Conservation (phyloP, 2,888 invertebrate species). For the Drosophila ochracea region DNA sequence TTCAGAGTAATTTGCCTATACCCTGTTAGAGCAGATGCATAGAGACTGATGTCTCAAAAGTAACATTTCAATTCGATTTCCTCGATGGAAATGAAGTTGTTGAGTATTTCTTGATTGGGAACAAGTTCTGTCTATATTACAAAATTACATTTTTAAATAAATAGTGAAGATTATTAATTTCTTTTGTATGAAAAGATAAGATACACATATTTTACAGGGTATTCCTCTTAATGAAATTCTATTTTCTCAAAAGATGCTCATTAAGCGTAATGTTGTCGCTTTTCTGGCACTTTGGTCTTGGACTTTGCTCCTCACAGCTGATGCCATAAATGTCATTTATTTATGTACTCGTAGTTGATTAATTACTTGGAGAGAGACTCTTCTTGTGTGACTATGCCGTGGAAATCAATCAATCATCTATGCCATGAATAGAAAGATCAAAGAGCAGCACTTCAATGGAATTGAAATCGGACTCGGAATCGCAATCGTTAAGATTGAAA, state of each 20-base stretch:
- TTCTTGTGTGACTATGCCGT: constrained; percentile 14
- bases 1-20: constrained; percentile 33
- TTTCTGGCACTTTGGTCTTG: constrained; percentile 9
- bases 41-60: not conserved
- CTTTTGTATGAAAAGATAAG: not conserved
- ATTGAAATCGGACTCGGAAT: constrained; percentile 33
- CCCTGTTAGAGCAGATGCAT: not conserved
- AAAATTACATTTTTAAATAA: not conserved
- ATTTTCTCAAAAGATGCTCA: not conserved
- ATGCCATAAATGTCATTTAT: constrained; percentile 69
- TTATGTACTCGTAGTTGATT: constrained; percentile 61
- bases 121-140: not conserved
- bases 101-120: not conserved
- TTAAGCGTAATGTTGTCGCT: constrained; percentile 8
- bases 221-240: not conserved
- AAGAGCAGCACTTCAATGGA: constrained; percentile 63
- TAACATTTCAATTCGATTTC: not conserved
- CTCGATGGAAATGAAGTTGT: too few species aligned
- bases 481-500: constrained; percentile 11
- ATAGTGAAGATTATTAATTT: rapidly evolving
- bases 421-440: constrained; percentile 62
- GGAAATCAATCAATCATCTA: constrained; percentile 68
- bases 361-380: constrained; percentile 52
- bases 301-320: constrained; percentile 20
- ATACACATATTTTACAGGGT: not conserved